These are phyloP conservation scores for Podarcis lilfordi DNA, from an alignment of 2,797 vertebrate genomes.

Conservation along the genomic window DNA sequence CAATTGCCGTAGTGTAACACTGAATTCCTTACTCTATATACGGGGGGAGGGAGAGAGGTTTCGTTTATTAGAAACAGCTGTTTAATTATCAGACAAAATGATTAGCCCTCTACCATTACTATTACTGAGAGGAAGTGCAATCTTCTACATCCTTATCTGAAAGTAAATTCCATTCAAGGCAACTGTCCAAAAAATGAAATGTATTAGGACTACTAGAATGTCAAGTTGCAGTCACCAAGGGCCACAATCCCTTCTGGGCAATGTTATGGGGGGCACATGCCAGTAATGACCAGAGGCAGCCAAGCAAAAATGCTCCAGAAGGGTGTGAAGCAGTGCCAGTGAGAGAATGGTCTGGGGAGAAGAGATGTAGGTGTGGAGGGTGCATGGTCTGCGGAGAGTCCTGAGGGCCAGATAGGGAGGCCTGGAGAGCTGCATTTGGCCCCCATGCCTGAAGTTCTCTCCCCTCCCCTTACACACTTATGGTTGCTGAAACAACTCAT, in stretches of 20 bases:
- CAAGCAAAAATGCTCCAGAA: too few species aligned
- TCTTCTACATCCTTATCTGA: not conserved
- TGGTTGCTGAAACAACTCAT: not conserved
- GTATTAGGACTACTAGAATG: not conserved
- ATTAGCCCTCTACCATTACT: not conserved
- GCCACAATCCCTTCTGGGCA: too few species aligned
- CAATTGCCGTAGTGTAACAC: too few species aligned
- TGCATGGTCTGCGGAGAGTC: too few species aligned
- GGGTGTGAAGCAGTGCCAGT: too few species aligned
- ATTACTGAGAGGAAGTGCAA: not conserved
- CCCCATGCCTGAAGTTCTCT: too few species aligned
- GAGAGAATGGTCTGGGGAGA: too few species aligned
- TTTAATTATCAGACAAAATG: not conserved
- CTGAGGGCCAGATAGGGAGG: too few species aligned
- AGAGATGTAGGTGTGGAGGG: too few species aligned
- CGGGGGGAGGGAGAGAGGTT: not conserved
- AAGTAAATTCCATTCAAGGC: not conserved
- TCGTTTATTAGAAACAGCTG: slow-evolving; percentile 13
- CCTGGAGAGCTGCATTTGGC: too few species aligned
- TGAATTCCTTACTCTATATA: not conserved
- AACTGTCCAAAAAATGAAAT: not conserved
- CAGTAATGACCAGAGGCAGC: too few species aligned
- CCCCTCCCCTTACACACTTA: not conserved
- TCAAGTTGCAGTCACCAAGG: not conserved
- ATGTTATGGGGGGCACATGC: too few species aligned